Evolutionary conservation across 30 jellyfish, hydroid and myxozoan species (phyloP).

Genomic region (Catostylus mosaicus): DNA sequence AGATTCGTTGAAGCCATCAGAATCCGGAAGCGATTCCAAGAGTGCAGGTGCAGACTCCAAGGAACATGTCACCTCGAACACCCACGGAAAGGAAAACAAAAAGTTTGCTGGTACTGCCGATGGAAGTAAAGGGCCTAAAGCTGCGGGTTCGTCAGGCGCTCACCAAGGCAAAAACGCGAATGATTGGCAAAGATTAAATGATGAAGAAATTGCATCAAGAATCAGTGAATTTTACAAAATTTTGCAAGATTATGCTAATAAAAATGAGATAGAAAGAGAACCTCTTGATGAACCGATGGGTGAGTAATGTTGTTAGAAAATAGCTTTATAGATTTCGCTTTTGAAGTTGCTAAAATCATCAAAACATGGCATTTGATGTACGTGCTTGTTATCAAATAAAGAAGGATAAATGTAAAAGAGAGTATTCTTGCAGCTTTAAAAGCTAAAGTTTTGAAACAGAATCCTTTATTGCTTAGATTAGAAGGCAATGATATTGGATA

Average conservation of each 20-base stretch:
- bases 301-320: not conserved
- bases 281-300: not conserved
- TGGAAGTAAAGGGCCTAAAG: not conserved
- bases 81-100: not conserved
- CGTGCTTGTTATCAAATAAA: too few relatives aligned
- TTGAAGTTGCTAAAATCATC: too few relatives aligned
- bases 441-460: too few relatives aligned
- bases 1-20: not conserved
- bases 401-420: too few relatives aligned
- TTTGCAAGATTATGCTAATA: not conserved
- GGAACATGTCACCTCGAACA: not conserved
- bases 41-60: not conserved
- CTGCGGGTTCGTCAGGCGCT: not conserved
- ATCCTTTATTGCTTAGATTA: too few relatives aligned
- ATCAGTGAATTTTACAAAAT: not conserved
- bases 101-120: not conserved
- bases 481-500: too few relatives aligned
- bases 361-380: too few relatives aligned
- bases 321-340: not conserved
- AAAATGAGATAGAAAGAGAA: not conserved
- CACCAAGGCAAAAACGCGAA: not conserved
- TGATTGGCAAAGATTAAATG: not conserved
- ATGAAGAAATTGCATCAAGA: not conserved
- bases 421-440: too few relatives aligned
- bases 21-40: not conserved